These are phyloP conservation scores for Lophotriccus pileatus DNA, from an alignment of 2,797 vertebrate species.

Conservation along the genomic window DNA sequence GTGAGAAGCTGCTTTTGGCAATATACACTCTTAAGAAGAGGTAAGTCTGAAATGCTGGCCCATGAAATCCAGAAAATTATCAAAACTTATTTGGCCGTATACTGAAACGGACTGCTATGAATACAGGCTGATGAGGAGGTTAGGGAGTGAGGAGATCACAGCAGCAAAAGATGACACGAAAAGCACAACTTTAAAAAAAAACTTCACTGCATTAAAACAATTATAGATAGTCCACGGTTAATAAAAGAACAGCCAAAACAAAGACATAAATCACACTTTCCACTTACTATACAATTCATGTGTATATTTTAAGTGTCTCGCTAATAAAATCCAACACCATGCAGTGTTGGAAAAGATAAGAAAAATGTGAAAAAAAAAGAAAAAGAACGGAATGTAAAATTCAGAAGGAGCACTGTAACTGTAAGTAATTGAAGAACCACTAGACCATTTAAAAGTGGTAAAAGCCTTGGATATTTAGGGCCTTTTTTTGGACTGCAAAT, in stretches of 20 bases:
- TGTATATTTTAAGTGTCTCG: neutral
- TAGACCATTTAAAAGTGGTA: neutral
- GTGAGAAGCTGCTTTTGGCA: neutral
- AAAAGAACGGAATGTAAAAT: neutral
- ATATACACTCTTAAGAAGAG: neutral
- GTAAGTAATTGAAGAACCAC: neutral
- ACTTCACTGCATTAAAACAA: neutral
- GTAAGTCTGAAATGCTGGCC: neutral
- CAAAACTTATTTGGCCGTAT: neutral
- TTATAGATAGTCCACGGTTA: neutral
- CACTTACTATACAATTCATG: neutral
- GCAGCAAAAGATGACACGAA: neutral
- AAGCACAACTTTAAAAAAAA: neutral
- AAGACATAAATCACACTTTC: neutral
- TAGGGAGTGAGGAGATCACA: neutral
- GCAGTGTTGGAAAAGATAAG: neutral
- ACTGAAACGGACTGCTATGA: neutral
- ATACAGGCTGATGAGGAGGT: neutral
- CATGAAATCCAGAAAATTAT: neutral
- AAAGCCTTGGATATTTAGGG: neutral
- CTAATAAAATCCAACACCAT: neutral
- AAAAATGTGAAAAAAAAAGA: neutral
- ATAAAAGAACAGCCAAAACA: neutral
- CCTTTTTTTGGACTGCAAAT: neutral
- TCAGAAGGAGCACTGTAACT: neutral